Conservation (phyloP, 2,113 vertebrate species). For the Burhinus bistriatus region DNA sequence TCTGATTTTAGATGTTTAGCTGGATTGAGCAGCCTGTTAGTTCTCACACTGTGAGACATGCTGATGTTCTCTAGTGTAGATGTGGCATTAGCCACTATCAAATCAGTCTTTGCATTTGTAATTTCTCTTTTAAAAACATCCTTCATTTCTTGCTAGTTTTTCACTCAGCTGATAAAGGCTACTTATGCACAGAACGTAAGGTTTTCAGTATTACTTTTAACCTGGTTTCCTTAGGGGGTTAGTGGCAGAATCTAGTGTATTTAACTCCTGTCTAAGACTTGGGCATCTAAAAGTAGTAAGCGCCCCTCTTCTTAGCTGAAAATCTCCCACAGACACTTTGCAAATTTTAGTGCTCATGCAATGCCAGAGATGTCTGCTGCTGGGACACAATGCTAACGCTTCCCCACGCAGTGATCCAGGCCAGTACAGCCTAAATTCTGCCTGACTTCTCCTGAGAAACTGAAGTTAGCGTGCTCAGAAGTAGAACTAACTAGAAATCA, state of each 20-base stretch:
- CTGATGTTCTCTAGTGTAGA: background rate
- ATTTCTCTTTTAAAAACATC: background rate
- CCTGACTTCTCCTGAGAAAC: background rate
- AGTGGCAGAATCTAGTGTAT: background rate
- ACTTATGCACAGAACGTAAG: background rate
- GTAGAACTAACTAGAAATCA: background rate
- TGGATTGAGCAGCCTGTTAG: background rate
- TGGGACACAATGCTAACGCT: background rate
- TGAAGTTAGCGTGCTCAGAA: background rate
- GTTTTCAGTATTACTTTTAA: background rate
- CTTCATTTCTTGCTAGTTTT: background rate
- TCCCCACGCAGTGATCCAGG: background rate
- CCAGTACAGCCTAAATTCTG: background rate
- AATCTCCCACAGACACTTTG: background rate
- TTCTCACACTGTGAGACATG: background rate
- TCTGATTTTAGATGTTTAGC: background rate
- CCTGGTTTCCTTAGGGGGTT: background rate
- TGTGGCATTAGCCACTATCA: background rate
- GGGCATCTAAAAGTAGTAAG: background rate
- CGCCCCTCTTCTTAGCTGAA: background rate
- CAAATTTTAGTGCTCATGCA: background rate
- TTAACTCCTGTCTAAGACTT: background rate
- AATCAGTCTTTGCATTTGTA: background rate
- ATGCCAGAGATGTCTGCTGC: background rate
- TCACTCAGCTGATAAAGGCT: background rate